phyloP scores from a whole-genome alignment of 2,888 invertebrate species.

The Matsumyia berberina region DNA sequence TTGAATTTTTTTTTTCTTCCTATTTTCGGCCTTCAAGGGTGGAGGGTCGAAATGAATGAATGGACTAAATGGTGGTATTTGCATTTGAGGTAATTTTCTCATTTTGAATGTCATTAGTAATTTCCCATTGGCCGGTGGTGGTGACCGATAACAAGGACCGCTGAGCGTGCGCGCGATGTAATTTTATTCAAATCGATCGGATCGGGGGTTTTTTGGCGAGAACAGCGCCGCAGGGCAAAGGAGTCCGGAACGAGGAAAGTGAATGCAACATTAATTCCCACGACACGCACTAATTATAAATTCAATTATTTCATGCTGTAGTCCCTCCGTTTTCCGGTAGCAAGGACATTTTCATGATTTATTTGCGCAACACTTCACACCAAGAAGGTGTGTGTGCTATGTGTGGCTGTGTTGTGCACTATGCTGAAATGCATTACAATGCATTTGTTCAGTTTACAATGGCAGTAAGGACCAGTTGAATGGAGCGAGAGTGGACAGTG shows the following conservation, averaged over 20 bases:
- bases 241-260: slow-evolving; percentile 7
- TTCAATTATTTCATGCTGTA: slow-evolving; percentile 71
- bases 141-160: not conserved
- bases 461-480: not conserved
- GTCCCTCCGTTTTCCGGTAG: slow-evolving; percentile 53
- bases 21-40: too few relatives aligned
- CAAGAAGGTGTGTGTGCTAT: slow-evolving; percentile 13
- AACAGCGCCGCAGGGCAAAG: not conserved
- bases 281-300: slow-evolving; percentile 73
- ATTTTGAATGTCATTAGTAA: slow-evolving; percentile 66
- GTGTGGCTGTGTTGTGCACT: slow-evolving; percentile 14
- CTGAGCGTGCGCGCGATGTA: slow-evolving; percentile 3
- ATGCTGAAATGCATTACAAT: slow-evolving; percentile 13
- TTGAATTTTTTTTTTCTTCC: not conserved
- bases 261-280: slow-evolving; percentile 57
- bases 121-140: slow-evolving; percentile 56
- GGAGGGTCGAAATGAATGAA: not conserved
- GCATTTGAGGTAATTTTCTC: slow-evolving; percentile 44
- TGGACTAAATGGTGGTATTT: slow-evolving; percentile 17
- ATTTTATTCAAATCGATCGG: slow-evolving; percentile 64
- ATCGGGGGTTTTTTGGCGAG: not conserved
- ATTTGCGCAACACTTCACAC: slow-evolving; percentile 65
- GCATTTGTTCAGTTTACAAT: slow-evolving; percentile 39
- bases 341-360: slow-evolving; percentile 70
- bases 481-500: slow-evolving; percentile 3